phyloP scores from a whole-genome alignment of 2,797 vertebrate genomes.

The Megalops cyprinoides region DNA sequence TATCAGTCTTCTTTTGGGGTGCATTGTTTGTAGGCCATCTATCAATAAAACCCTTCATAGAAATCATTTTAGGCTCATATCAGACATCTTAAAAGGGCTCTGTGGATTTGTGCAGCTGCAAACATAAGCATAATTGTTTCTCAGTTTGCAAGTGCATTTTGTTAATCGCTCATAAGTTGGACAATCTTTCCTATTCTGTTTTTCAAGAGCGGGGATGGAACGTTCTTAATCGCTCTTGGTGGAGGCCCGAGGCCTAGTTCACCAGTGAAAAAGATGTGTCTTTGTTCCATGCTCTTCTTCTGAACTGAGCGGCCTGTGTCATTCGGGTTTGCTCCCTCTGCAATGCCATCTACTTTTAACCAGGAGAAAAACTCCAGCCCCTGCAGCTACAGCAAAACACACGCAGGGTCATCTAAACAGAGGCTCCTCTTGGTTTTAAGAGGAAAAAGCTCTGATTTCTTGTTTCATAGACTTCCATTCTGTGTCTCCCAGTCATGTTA shows the following conservation, averaged over 20 bases:
- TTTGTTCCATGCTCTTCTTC: slow-evolving; percentile 64
- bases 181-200: slow-evolving; percentile 63
- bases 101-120: slow-evolving; percentile 53
- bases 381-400: slow-evolving; percentile 38
- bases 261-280: slow-evolving; percentile 58
- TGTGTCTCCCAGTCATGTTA: neutral
- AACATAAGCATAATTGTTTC: slow-evolving; percentile 64
- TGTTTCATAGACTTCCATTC: neutral
- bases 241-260: slow-evolving; percentile 51
- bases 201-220: slow-evolving; percentile 50
- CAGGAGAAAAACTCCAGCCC: slow-evolving; percentile 45
- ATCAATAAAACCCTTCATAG: slow-evolving; percentile 31
- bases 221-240: slow-evolving; percentile 68
- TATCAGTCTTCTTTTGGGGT: slow-evolving; percentile 33
- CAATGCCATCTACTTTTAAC: slow-evolving; percentile 52
- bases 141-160: slow-evolving; percentile 66
- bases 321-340: slow-evolving; percentile 44
- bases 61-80: slow-evolving; percentile 33
- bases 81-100: slow-evolving; percentile 38
- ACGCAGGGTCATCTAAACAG: slow-evolving; percentile 36
- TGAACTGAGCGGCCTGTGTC: slow-evolving; percentile 44
- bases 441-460: neutral
- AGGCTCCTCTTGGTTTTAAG: slow-evolving; percentile 42
- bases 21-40: slow-evolving; percentile 29
- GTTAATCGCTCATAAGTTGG: slow-evolving; percentile 50